These are phyloP conservation scores for Emydocephalus ijimae DNA, from an alignment of 2,113 vertebrate species.

Conservation along the genomic window DNA sequence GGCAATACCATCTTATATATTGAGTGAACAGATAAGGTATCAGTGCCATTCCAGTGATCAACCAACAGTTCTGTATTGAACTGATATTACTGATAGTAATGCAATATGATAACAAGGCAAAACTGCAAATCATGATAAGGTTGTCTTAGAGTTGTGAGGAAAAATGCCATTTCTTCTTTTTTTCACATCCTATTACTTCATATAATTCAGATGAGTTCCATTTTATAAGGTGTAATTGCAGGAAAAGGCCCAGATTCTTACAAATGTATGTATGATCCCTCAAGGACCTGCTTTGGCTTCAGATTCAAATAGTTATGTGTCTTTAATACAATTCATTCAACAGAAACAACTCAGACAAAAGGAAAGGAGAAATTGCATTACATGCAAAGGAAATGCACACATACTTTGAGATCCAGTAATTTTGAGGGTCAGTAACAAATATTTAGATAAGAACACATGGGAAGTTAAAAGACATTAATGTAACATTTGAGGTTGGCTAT, in stretches of 20 bases:
- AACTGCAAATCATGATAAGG: slow-evolving; percentile 25
- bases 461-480: background rate
- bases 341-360: background rate
- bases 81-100: slow-evolving; percentile 39
- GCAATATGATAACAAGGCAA: slow-evolving; percentile 38
- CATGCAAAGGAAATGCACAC: background rate
- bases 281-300: background rate
- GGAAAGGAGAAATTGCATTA: background rate
- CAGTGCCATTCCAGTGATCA: slow-evolving; percentile 21
- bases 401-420: background rate
- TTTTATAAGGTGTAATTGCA: background rate
- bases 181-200: slow-evolving; percentile 21
- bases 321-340: background rate
- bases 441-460: background rate
- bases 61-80: slow-evolving; percentile 29
- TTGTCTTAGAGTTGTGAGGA: slow-evolving; percentile 9
- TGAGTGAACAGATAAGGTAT: slow-evolving; percentile 34
- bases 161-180: slow-evolving; percentile 36
- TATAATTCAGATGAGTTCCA: background rate
- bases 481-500: background rate
- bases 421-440: background rate
- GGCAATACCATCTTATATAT: slow-evolving; percentile 16
- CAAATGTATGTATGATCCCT: background rate
- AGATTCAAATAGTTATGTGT: background rate
- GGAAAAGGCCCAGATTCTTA: background rate